Base-by-base conservation (phyloP, 2,888 invertebrate genomes). In the Tipula confusa region DNA sequence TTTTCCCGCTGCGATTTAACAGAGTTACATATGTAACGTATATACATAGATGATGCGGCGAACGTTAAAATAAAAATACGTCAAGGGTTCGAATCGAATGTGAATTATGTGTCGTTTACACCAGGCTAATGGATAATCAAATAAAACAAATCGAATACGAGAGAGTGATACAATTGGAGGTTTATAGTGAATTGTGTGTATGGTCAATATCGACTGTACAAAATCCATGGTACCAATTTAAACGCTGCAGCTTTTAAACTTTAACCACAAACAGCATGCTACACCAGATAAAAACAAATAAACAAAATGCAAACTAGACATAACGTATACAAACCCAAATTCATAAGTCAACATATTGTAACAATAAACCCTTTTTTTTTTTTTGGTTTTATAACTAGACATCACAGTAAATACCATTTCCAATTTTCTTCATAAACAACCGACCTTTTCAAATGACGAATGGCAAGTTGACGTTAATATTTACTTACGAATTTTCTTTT, bases 401-500 rank as follows among this genome's bases (percentile, higher is more conserved):
- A 64, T 64, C 18, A 6, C n/a, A n/a, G n/a, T n/a, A 64, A 24
- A 64, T 43, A 64, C 24, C 64, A 24, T 64, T 64, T 64, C 64
- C 64, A 64, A 64, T 64, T 64, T 64, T 64, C 64, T 24, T 24
- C 64, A 64, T 64, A 24, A 24, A 24, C 18, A 64, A 9, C 64
- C 64, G 24, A 64, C 64, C 64, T 64, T 64, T 64, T 64, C 24
- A 13, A 64, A 64, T 64, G 64, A 64, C 64, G 64, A 64, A 64
- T 64, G 24, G 64, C 64, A 64, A 64, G 64, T 64, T 64, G 64
- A 64, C 24, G 64, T 64, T 24, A 64, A 64, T 64, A 64, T 64
- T 64, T 64, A 64, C 64, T 64, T 24, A 64, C 64, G 64, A 64
- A 24, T 64, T 64, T 64, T 64, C 64, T 64, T 64, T n/a, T 64